Conservation (phyloP, 2,888 invertebrate genomes). For the Xylota sylvarum region DNA sequence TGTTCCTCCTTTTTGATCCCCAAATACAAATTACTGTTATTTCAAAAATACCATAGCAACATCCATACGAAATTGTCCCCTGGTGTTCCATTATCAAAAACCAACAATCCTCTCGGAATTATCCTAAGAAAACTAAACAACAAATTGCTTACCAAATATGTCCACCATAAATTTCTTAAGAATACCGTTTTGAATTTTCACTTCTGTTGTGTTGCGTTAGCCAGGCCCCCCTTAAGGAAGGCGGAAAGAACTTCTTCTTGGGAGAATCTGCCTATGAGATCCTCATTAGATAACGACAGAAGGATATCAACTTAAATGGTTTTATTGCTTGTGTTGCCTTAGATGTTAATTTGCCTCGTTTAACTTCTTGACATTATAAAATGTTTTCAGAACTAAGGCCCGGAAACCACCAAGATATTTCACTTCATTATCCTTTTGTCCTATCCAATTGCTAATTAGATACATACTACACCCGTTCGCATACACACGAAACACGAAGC, state of each 20-base stretch:
- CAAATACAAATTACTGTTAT: conserved; percentile 55
- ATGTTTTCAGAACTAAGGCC: conserved; percentile 42
- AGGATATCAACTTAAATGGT: conserved; percentile 67
- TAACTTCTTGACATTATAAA: conserved; percentile 70
- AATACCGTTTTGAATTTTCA: conserved; percentile 54
- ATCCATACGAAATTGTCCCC: conserved; percentile 52
- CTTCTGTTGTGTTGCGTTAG: conserved; percentile 32
- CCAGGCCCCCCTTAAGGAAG: not conserved
- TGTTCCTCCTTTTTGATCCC: conserved; percentile 43
- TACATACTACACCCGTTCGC: conserved; percentile 41
- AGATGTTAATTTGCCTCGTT: conserved; percentile 72
- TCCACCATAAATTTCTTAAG: conserved; percentile 57
- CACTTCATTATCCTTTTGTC: conserved; percentile 68
- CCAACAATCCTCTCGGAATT: conserved; percentile 39
- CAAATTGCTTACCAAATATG: conserved; percentile 63
- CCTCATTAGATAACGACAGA: conserved; percentile 41
- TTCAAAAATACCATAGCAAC: conserved; percentile 37
- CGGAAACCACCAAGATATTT: conserved; percentile 63
- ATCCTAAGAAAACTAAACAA: conserved; percentile 59
- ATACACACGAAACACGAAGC: conserved; percentile 17
- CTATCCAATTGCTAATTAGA: conserved; percentile 62
- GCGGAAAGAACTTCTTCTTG: conserved; percentile 23
- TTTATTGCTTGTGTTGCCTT: conserved; percentile 66
- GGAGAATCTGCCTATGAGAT: conserved; percentile 50
- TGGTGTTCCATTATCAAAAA: conserved; percentile 43